Percentiles rank a stretch among this genome's conserved stretches.
These are phyloP conservation scores for Thalassophryne amazonica DNA, from an alignment of 2,797 vertebrate species.

Conservation along the genomic window DNA sequence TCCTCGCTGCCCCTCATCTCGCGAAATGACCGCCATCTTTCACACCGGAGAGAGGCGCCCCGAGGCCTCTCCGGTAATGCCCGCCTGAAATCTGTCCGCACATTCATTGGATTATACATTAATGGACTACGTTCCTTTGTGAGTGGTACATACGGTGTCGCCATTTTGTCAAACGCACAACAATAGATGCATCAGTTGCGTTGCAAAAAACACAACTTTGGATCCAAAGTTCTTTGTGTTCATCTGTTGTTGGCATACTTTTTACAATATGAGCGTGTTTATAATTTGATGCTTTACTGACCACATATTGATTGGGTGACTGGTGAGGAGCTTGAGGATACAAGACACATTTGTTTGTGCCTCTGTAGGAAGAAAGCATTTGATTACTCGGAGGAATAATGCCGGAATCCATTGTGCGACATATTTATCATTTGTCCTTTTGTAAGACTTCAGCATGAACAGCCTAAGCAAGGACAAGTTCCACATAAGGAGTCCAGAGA, in stretches of 20 bases:
- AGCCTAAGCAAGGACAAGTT: background rate
- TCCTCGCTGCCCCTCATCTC: conserved; percentile 70
- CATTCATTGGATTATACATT: conserved; percentile 62
- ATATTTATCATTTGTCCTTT: background rate
- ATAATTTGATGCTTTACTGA: conserved; percentile 60
- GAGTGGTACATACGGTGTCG: conserved; percentile 20
- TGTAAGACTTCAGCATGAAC: background rate
- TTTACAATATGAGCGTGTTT: conserved; percentile 30
- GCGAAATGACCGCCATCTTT: conserved; percentile 83
- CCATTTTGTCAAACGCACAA: conserved; percentile 38
- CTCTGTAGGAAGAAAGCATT: conserved; percentile 36
- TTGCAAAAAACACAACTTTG: conserved; percentile 29
- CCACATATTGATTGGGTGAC: conserved; percentile 59
- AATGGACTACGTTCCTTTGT: conserved; percentile 43
- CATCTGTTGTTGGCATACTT: conserved; percentile 12
- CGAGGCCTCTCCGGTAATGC: conserved; percentile 63
- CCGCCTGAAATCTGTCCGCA: conserved; percentile 61
- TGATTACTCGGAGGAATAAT: conserved; percentile 30
- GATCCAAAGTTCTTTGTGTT: conserved; percentile 14
- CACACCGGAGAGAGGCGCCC: conserved; percentile 63
- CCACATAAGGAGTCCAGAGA: background rate
- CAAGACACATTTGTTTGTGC: conserved; percentile 40
- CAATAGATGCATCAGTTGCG: conserved; percentile 22
- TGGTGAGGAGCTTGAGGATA: conserved; percentile 31
- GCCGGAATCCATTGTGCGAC: background rate